Evolutionary conservation across 2,113 vertebrate genomes (phyloP).

Genomic region (Tyto alba): DNA sequence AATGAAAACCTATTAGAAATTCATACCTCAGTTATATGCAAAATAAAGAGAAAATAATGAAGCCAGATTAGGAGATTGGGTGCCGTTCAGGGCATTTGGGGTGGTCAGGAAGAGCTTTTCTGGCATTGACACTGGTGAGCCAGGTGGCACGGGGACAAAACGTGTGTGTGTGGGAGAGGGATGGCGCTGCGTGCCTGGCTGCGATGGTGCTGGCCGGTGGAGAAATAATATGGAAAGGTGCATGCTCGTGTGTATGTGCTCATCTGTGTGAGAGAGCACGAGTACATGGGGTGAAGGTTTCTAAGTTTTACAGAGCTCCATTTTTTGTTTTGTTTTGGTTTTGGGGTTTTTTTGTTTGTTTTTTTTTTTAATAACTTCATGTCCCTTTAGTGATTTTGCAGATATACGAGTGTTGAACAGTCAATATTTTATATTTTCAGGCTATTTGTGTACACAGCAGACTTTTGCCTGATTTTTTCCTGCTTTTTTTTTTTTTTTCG

Average conservation of each 20-base stretch:
- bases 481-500: neutral
- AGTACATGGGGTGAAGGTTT: neutral
- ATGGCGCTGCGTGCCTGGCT: neutral
- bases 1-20: neutral
- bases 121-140: neutral
- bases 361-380: neutral
- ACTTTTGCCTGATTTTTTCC: neutral
- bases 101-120: neutral
- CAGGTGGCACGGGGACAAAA: fast-evolving
- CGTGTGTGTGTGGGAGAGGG: neutral
- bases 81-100: neutral
- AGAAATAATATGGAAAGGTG: neutral
- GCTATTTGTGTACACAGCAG: neutral
- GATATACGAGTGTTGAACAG: neutral
- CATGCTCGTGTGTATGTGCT: fast-evolving
- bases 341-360: too few species aligned
- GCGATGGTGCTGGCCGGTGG: neutral
- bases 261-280: neutral
- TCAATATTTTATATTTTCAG: neutral
- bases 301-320: neutral
- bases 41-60: neutral
- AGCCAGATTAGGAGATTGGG: neutral
- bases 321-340: too few species aligned
- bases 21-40: neutral
- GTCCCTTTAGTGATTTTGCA: neutral